Percentiles rank a stretch among this genome's conserved stretches.
Evolutionary conservation across 2,797 vertebrate genomes (phyloP).

Genomic region (Hemibagrus guttatus): DNA sequence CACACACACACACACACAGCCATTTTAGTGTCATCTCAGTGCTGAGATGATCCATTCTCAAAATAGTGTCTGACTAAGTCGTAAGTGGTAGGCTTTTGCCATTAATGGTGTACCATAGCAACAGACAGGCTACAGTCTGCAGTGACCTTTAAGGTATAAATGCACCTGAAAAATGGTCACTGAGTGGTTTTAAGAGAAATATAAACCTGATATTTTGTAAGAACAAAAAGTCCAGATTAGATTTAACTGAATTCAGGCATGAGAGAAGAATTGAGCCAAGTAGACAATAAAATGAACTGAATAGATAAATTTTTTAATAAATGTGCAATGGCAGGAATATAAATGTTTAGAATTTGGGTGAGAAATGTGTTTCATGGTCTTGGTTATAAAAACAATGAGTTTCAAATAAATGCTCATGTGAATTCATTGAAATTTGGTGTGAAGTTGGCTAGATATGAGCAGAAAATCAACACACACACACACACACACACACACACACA

Average conservation of each 20-base stretch:
- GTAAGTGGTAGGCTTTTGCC: background rate
- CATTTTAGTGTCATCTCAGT: background rate
- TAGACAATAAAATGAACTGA: background rate
- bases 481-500: background rate
- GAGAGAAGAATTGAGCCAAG: background rate
- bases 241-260: background rate
- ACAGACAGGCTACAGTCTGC: background rate
- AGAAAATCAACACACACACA: background rate
- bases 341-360: background rate
- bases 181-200: background rate
- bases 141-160: background rate
- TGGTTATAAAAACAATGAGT: background rate
- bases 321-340: background rate
- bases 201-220: background rate
- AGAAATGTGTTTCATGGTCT: background rate
- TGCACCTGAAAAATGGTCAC: background rate
- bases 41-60: background rate
- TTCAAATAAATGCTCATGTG: background rate
- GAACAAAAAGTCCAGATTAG: background rate
- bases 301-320: background rate
- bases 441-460: background rate
- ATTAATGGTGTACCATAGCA: slow-evolving; percentile 19
- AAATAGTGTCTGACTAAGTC: background rate
- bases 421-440: background rate
- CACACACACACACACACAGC: background rate